phyloP scores from a whole-genome alignment of 2,113 vertebrate genomes.

The Aspiorhynchus laticeps region DNA sequence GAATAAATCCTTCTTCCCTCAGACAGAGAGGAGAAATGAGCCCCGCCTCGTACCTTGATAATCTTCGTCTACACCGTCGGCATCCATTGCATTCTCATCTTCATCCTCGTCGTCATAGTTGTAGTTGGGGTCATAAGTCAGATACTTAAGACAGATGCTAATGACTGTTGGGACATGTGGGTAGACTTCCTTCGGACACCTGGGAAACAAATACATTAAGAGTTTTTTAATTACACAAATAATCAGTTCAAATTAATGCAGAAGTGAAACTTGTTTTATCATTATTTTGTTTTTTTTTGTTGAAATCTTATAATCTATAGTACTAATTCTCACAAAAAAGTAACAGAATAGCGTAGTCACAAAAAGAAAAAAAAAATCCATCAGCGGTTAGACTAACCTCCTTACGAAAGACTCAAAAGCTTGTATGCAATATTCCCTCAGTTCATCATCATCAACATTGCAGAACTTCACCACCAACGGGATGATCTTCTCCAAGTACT shows the following conservation, averaged over 20 bases:
- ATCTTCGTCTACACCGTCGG: constrained; percentile 94
- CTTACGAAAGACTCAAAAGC: constrained; percentile 98
- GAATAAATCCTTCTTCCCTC: constrained; percentile 21
- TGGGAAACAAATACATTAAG: constrained; percentile 60
- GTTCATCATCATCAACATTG: constrained; percentile 95
- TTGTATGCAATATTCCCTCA: constrained; percentile 98
- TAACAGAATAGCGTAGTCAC: background rate
- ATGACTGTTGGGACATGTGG: constrained; percentile 96
- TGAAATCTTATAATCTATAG: background rate
- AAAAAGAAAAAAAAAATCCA: background rate
- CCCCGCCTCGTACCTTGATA: constrained; percentile 86
- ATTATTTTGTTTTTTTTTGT: background rate
- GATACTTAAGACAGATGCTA: constrained; percentile 97
- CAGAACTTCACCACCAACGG: constrained; percentile 99
- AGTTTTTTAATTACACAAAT: background rate
- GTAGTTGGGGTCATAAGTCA: constrained; percentile 99
- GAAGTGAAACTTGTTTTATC: background rate
- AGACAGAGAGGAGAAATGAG: constrained; percentile 6
- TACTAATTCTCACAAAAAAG: background rate
- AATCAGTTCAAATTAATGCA: background rate
- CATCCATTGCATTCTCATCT: constrained; percentile 98
- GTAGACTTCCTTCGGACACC: constrained; percentile 99
- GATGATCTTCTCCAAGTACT: constrained; percentile 99
- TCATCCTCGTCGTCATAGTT: constrained; percentile 99
- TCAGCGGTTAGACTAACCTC: constrained; percentile 74